These are phyloP conservation scores for Tetramorium bicarinatum DNA, from an alignment of 2,888 invertebrate genomes.

Conservation along the genomic window DNA sequence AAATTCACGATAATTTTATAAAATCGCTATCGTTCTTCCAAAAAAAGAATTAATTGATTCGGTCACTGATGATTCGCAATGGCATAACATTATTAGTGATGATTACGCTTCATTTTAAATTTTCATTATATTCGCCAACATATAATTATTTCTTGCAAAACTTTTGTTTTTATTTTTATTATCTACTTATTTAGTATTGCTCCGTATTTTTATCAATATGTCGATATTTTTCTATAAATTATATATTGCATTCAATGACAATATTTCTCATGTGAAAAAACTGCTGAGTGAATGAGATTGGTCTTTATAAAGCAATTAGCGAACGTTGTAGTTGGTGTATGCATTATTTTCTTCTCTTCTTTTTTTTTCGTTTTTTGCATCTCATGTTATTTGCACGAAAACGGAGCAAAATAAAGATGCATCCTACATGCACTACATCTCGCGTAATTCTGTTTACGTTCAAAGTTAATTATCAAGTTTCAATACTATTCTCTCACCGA, in stretches of 20 bases:
- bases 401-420: neutral
- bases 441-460: conserved; percentile 4
- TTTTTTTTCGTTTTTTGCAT: neutral
- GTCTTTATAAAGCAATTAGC: neutral
- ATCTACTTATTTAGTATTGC: neutral
- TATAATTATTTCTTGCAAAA: neutral
- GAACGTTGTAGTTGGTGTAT: neutral
- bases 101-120: neutral
- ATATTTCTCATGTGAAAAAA: neutral
- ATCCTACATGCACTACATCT: neutral
- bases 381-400: neutral
- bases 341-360: conserved; percentile 1
- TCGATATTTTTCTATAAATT: neutral
- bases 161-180: conserved; percentile 6
- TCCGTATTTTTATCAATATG: neutral
- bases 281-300: neutral
- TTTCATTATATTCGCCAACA: neutral
- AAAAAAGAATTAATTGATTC: neutral
- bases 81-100: neutral
- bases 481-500: neutral
- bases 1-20: conserved; percentile 4
- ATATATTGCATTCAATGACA: neutral
- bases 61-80: neutral
- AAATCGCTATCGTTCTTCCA: neutral
- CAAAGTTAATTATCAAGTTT: conserved; percentile 37